These are phyloP conservation scores for Mionectes macconnelli DNA, from an alignment of 2,113 vertebrate genomes.

Conservation along the genomic window DNA sequence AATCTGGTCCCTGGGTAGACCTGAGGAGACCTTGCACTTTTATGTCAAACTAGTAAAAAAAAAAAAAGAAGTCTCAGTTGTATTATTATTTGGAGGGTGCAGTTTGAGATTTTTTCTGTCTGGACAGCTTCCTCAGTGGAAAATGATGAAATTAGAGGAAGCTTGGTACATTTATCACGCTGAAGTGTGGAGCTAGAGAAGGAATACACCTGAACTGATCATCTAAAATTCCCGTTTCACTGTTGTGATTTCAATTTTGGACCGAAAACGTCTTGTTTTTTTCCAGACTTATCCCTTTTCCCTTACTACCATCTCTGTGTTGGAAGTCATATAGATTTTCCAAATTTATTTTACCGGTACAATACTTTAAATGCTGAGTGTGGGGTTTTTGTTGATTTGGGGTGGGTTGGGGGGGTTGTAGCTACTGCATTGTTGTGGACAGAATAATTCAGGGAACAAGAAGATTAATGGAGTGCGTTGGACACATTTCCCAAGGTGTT, in stretches of 20 bases:
- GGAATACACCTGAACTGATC: neutral
- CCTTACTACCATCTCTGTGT: neutral
- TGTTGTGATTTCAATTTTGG: neutral
- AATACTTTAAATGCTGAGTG: neutral
- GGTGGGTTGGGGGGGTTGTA: neutral
- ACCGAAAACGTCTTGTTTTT: neutral
- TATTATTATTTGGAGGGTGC: neutral
- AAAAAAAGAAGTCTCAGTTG: neutral
- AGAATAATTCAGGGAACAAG: neutral
- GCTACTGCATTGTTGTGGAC: neutral
- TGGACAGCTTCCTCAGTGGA: neutral
- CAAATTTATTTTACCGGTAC: neutral
- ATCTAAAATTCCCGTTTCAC: neutral
- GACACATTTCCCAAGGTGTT: neutral
- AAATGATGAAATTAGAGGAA: neutral
- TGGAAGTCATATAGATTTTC: neutral
- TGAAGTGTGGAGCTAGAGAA: neutral
- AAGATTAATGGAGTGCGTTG: neutral
- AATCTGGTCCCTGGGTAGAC: neutral
- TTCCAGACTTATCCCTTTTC: neutral
- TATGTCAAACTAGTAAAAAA: neutral
- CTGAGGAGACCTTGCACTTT: neutral
- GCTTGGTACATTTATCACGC: rapidly evolving
- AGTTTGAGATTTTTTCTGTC: neutral
- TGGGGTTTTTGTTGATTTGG: neutral